Percentiles rank a stretch among this genome's conserved stretches.
Evolutionary conservation across 2,888 invertebrate genomes (phyloP).

Genomic region (Ecdyonurus torrentis): DNA sequence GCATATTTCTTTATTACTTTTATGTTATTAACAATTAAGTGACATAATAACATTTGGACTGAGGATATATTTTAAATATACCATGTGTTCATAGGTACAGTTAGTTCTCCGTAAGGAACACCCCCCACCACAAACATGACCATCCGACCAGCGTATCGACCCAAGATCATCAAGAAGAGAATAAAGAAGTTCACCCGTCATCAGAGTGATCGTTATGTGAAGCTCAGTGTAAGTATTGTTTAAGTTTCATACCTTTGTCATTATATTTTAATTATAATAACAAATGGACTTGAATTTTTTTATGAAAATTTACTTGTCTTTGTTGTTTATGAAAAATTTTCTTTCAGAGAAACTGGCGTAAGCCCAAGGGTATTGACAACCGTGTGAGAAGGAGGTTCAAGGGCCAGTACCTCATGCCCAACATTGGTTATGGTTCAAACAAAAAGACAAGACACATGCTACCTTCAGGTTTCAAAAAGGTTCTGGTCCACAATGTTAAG

Average conservation of each 20-base stretch:
- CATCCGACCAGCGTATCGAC: constrained; percentile 63
- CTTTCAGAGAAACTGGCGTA: constrained; percentile 88
- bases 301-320: neutral
- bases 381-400: constrained; percentile 97
- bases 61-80: no score
- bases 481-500: constrained; percentile 73
- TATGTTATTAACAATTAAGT: no score
- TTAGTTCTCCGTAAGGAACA: no score
- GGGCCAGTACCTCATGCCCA: constrained; percentile 98
- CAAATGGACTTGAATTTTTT: no score
- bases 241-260: no score
- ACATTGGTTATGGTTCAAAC: constrained; percentile 96
- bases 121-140: constrained; percentile 5
- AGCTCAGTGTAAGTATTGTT: constrained; percentile 55
- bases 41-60: no score
- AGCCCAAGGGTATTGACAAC: constrained; percentile 99
- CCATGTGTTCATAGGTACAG: no score
- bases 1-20: no score
- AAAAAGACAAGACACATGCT: constrained; percentile 91
- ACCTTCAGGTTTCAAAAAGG: constrained; percentile 95
- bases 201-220: constrained; percentile 95
- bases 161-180: constrained; percentile 89
- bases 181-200: constrained; percentile 97
- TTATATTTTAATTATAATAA: no score
- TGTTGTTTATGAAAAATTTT: neutral